phyloP scores from a whole-genome alignment of 1,140 invertebrate species.

The Nymphalis io region DNA sequence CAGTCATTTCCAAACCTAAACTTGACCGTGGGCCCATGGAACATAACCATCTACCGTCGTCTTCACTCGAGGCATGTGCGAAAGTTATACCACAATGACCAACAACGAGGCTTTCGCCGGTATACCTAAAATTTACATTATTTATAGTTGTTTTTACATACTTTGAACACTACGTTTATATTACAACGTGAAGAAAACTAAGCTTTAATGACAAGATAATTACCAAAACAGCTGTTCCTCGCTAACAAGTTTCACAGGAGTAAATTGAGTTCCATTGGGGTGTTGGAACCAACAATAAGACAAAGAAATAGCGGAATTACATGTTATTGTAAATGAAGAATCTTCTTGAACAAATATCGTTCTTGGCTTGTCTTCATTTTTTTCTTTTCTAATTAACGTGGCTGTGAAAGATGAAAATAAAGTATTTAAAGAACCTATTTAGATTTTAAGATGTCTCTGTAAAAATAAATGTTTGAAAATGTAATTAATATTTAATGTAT shows the following conservation, averaged over 20 bases:
- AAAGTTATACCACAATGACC: conserved; percentile 74
- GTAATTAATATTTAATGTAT: background rate
- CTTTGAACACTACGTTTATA: background rate
- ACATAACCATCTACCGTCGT: conserved; percentile 69
- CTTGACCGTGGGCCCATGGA: conserved; percentile 64
- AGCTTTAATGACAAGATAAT: conserved; percentile 6
- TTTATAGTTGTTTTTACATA: background rate
- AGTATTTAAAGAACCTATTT: background rate
- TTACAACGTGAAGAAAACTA: background rate
- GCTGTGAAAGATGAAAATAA: background rate
- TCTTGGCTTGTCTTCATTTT: conserved; percentile 7
- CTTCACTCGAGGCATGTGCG: conserved; percentile 42
- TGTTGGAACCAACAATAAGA: conserved; percentile 75
- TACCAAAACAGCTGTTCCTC: conserved; percentile 60
- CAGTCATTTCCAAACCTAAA: conserved; percentile 59
- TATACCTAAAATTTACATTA: conserved; percentile 51
- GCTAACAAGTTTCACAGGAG: conserved; percentile 44
- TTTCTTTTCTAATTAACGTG: conserved; percentile 16
- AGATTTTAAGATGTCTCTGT: background rate
- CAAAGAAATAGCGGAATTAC: conserved; percentile 56
- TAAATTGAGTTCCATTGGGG: conserved; percentile 71
- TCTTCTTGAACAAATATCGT: conserved; percentile 57
- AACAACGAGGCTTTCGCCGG: conserved; percentile 57
- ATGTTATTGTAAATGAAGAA: conserved; percentile 54
- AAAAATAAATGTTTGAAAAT: background rate